Evolutionary conservation across 2,888 invertebrate genomes (phyloP).

Genomic region (Ichneumoninae sp.): DNA sequence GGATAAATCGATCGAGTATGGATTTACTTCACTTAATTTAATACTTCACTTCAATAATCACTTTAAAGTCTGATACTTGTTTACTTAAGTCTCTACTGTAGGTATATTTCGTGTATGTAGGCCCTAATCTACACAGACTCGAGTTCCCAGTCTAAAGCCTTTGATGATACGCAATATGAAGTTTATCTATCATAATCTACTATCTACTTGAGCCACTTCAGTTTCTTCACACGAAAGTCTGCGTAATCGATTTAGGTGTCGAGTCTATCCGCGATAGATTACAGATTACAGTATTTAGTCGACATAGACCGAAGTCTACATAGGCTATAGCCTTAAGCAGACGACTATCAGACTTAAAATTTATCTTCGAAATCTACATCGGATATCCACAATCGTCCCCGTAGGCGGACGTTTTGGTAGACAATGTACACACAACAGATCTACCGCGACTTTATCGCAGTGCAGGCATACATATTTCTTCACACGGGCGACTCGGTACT

Average conservation of each 20-base stretch:
- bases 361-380: neutral
- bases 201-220: neutral
- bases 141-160: neutral
- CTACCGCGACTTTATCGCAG: neutral
- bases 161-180: neutral
- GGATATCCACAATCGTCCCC: neutral
- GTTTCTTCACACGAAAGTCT: neutral
- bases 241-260: neutral
- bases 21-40: too few species aligned
- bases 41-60: neutral
- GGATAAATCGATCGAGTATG: neutral
- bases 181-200: neutral
- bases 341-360: neutral
- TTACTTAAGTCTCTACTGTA: neutral
- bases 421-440: neutral
- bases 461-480: neutral
- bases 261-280: too few species aligned
- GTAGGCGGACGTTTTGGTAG: neutral
- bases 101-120: neutral
- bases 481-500: slow-evolving; percentile 15
- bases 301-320: neutral
- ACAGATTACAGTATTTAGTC: neutral
- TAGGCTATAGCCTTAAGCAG: neutral
- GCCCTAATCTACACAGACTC: neutral
- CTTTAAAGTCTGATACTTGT: neutral